Evolutionary conservation across 2,888 invertebrate genomes (phyloP).

Genomic region (Troides helena): DNA sequence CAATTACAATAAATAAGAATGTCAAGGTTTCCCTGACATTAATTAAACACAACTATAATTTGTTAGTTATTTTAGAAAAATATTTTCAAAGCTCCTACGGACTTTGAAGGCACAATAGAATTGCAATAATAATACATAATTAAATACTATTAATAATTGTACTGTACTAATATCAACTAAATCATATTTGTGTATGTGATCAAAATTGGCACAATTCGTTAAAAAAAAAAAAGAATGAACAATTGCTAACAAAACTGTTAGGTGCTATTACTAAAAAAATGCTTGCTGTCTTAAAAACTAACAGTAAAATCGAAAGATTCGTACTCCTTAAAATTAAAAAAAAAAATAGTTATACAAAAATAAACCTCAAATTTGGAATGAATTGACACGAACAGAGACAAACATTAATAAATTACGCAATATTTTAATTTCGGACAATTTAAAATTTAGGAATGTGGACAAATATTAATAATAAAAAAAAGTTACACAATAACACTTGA

Average conservation of each 20-base stretch:
- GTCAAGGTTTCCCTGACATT: constrained; percentile 45
- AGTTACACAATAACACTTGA: too few relatives aligned
- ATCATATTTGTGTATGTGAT: constrained; percentile 35
- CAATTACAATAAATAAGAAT: constrained; percentile 50
- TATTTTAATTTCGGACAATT: too few relatives aligned
- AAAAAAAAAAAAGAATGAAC: constrained; percentile 25
- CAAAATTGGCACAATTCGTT: constrained; percentile 48
- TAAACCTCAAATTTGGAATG: constrained; percentile 56
- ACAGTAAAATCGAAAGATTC: constrained; percentile 35
- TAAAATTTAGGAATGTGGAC: constrained; percentile 46
- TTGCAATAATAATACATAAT: constrained; percentile 38
- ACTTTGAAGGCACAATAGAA: constrained; percentile 56
- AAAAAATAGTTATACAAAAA: constrained; percentile 42
- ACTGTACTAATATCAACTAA: constrained; percentile 41
- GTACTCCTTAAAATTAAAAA: constrained; percentile 34
- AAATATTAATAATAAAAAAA: constrained; percentile 33
- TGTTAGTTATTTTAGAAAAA: constrained; percentile 48
- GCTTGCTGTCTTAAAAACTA: constrained; percentile 32
- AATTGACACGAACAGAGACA: constrained; percentile 28
- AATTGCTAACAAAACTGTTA: constrained; percentile 14
- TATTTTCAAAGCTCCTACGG: constrained; percentile 46
- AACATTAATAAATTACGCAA: too few relatives aligned
- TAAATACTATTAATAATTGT: constrained; percentile 53
- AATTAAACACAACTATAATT: constrained; percentile 36
- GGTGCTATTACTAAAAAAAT: constrained; percentile 31